Evolutionary conservation across 2,113 vertebrate genomes (phyloP).

Genomic region (Lycaon pictus): DNA sequence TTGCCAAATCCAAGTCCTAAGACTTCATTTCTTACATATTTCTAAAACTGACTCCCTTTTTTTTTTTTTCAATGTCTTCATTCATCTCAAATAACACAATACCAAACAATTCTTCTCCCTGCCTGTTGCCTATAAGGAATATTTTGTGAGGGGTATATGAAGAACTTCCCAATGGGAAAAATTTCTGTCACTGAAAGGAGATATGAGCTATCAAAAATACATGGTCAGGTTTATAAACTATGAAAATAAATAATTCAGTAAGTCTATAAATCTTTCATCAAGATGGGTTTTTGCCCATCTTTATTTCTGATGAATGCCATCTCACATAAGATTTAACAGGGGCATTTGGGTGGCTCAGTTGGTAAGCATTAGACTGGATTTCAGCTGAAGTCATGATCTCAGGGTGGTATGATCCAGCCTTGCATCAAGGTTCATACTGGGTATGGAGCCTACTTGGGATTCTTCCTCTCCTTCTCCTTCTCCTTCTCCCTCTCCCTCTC

Average conservation of each 20-base stretch:
- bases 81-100: not conserved
- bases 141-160: not conserved
- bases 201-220: not conserved
- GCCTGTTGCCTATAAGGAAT: not conserved
- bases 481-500: not conserved
- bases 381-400: not conserved
- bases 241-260: not conserved
- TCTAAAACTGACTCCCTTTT: not conserved
- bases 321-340: not conserved
- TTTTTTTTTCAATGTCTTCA: not conserved
- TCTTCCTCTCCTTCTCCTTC: not conserved
- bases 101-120: not conserved
- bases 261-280: constrained; percentile 1
- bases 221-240: constrained; percentile 36
- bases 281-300: constrained; percentile 5
- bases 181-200: not conserved
- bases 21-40: not conserved
- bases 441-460: not conserved
- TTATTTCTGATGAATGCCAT: not conserved
- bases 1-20: constrained; percentile 44
- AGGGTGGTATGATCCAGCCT: not conserved
- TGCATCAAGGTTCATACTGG: not conserved
- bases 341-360: not conserved
- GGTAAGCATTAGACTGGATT: not conserved
- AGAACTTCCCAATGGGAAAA: not conserved